Percentiles rank a stretch among this genome's conserved stretches.
These are phyloP conservation scores for Charanyca ferruginea DNA, from an alignment of 2,888 invertebrate genomes.

Conservation along the genomic window DNA sequence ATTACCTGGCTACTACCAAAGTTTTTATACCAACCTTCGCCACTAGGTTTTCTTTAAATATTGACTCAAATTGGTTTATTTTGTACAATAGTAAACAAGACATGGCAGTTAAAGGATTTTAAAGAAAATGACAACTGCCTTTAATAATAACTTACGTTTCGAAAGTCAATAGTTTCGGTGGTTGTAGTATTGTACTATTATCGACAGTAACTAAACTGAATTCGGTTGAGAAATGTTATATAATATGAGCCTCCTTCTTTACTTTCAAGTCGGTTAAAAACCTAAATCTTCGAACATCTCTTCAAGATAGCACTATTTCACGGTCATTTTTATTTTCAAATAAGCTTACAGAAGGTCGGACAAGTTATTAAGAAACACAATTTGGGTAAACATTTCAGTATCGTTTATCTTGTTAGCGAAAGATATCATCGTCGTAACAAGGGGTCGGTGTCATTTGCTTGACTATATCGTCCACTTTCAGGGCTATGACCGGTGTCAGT, in stretches of 20 bases:
- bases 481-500: conserved; percentile 22
- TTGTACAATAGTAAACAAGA: neutral
- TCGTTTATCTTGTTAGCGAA: conserved; percentile 56
- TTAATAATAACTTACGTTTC: too few species aligned
- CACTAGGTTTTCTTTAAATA: neutral
- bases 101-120: too few species aligned
- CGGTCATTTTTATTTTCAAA: conserved; percentile 9
- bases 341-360: conserved; percentile 11
- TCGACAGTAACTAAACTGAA: too few species aligned
- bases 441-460: conserved; percentile 33
- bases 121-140: too few species aligned
- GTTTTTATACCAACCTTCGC: too few species aligned
- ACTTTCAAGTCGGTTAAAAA: too few species aligned
- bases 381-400: conserved; percentile 55
- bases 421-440: conserved; percentile 57
- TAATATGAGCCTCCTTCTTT: too few species aligned
- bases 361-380: conserved; percentile 39
- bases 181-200: too few species aligned
- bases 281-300: neutral
- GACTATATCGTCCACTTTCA: conserved; percentile 19
- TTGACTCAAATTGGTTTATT: neutral
- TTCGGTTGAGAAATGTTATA: too few species aligned
- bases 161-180: too few species aligned
- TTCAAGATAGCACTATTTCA: neutral
- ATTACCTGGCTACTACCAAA: too few species aligned